Evolutionary conservation across 2,113 vertebrate species (phyloP), one percentile per base, ranked within the genome.

Genomic region (Pterocles orientalis): DNA sequence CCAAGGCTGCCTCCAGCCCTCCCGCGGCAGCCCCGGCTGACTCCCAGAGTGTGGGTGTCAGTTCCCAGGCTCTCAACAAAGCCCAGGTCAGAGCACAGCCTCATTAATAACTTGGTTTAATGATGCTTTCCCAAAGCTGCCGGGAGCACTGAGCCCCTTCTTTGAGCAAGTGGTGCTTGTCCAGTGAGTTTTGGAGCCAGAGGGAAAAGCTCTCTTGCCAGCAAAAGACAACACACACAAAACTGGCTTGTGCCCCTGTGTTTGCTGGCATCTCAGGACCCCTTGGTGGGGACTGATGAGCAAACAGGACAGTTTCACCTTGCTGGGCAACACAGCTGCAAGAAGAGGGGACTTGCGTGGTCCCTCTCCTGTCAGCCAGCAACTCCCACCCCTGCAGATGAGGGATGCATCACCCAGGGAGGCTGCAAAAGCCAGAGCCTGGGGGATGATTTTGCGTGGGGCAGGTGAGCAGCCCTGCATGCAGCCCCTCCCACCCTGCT

Each of bases 131-230:
- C 68, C 68, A 56, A 56, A 90, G 60, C 15, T 73, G 12, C 1
- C 2, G 1, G 29, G 10, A 85, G 18, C 28, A 24, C 26, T 21
- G 26, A 41, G 53, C 5, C 41, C 10, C 24, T 33, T 61, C 34
- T 76, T 68, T n/a, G 31, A 62, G 43, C 15, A 34, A 75, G 33
- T 1, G 1, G 33, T 43, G 19, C 15, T 65, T 33, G 9, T 8
- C 10, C 0, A 1, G 33, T 10, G 43, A 6, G 3, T 8, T 2
- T 60, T 1, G 0, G 54, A 57, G 13, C 4, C 0, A 0, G 21
- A 45, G 13, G 13, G 8, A 53, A 6, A 25, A 18, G n/a, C 24
- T 82, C 1, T 0, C 5, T 23, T 0, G 0, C 2, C 10, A 51
- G 39, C 13, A 24, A 51, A 73, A 87, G 53, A 41, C 4, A 20